These are phyloP conservation scores for Rhinolophus ferrumequinum DNA, from an alignment of 2,113 vertebrate genomes.

Conservation along the genomic window DNA sequence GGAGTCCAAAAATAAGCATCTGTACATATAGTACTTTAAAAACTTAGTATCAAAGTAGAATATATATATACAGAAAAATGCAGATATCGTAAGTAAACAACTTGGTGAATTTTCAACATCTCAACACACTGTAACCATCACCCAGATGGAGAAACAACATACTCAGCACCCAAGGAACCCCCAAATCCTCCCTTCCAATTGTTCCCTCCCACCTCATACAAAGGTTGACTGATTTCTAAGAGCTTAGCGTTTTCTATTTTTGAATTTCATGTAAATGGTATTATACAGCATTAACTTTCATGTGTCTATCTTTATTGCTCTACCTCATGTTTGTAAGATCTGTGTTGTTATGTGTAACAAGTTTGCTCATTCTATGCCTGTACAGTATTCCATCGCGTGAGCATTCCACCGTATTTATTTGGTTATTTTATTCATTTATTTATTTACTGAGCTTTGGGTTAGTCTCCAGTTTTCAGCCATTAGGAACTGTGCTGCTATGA, in stretches of 20 bases:
- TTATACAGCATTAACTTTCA: background rate
- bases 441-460: background rate
- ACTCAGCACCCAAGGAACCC: background rate
- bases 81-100: background rate
- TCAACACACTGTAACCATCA: background rate
- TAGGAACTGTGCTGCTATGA: background rate
- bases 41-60: background rate
- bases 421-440: no score
- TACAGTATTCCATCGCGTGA: background rate
- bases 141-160: background rate
- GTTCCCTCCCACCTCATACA: background rate
- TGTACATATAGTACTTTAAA: background rate
- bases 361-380: background rate
- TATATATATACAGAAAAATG: background rate
- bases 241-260: background rate
- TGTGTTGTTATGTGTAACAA: fast-evolving
- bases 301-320: background rate
- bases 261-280: background rate
- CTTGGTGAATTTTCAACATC: background rate
- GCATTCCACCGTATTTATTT: background rate
- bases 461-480: background rate
- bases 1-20: constrained; percentile 22
- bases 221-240: background rate
- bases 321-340: background rate
- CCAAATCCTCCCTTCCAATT: fast-evolving